These are phyloP conservation scores for Drosophila trapezifrons DNA, from an alignment of 1,140 invertebrate genomes.

Conservation along the genomic window DNA sequence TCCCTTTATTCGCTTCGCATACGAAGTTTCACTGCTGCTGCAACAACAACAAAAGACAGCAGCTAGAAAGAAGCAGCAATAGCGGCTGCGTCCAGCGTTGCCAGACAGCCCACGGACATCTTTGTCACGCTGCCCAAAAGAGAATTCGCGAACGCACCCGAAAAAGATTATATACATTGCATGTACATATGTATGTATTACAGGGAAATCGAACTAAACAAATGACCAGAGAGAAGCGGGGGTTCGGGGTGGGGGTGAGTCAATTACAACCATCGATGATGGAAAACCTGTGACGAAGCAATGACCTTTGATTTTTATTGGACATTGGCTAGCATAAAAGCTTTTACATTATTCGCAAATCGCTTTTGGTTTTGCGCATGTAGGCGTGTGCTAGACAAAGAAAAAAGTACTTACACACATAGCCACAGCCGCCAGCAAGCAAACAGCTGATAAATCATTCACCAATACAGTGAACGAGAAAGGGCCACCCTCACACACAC, in stretches of 20 bases:
- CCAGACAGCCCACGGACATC: constrained; percentile 47
- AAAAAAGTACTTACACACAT: constrained; percentile 45
- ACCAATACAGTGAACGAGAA: constrained; percentile 29
- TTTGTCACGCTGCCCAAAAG: constrained; percentile 57
- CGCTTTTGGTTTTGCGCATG: constrained; percentile 20
- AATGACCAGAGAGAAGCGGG: constrained; percentile 5
- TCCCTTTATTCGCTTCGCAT: constrained; percentile 61
- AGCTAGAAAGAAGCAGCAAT: constrained; percentile 37
- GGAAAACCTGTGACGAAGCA: constrained; percentile 5
- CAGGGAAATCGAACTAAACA: constrained; percentile 20
- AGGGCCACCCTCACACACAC: constrained; percentile 25
- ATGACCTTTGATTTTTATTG: constrained; percentile 36
- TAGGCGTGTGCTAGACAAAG: constrained; percentile 64
- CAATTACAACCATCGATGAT: constrained; percentile 9
- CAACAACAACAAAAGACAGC: constrained; percentile 48
- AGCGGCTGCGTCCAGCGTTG: constrained; percentile 44
- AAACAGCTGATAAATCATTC: constrained; percentile 73
- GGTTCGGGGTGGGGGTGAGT: not conserved
- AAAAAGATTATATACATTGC: constrained; percentile 27
- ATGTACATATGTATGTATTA: not conserved
- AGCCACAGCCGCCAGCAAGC: constrained; percentile 21
- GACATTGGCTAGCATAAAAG: constrained; percentile 11
- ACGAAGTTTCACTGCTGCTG: constrained; percentile 58
- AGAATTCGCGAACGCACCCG: constrained; percentile 52
- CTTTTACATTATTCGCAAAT: constrained; percentile 9